A percentile compares a stretch with the other conserved stretches of the same genome.
Conservation (phyloP, 2,797 vertebrate species). For the Merluccius polli region DNA sequence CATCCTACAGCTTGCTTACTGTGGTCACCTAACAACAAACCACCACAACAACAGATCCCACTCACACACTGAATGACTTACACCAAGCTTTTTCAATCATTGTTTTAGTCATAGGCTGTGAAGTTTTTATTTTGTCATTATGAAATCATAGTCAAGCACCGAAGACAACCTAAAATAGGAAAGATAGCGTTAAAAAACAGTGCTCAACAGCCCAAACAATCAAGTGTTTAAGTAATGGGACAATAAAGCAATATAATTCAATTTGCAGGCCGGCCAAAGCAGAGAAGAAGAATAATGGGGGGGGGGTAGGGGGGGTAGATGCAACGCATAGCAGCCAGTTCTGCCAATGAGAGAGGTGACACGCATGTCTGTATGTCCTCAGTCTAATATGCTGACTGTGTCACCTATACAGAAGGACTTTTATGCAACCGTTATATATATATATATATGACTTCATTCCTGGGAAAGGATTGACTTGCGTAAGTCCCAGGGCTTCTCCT, state of each 20-base stretch:
- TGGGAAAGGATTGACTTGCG: neutral
- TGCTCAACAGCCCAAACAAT: neutral
- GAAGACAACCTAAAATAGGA: neutral
- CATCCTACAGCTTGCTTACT: neutral
- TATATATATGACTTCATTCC: neutral
- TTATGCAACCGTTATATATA: neutral
- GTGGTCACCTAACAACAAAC: neutral
- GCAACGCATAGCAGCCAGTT: neutral
- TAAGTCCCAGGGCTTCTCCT: neutral
- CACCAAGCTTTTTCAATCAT: neutral
- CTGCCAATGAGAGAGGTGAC: slow-evolving; percentile 1
- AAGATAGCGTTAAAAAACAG: neutral
- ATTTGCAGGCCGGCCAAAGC: neutral
- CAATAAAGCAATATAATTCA: slow-evolving; percentile 7
- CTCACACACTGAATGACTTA: neutral
- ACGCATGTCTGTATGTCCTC: neutral
- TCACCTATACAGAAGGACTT: neutral
- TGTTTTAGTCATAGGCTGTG: neutral
- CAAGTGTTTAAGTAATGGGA: neutral
- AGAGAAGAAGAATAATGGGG: neutral
- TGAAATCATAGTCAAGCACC: neutral
- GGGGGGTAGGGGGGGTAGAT: neutral
- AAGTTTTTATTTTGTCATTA: neutral
- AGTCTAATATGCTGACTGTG: neutral
- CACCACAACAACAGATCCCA: neutral